These are phyloP conservation scores for Acanthosepion esculentum DNA, from an alignment of 2,888 invertebrate species.

Conservation along the genomic window DNA sequence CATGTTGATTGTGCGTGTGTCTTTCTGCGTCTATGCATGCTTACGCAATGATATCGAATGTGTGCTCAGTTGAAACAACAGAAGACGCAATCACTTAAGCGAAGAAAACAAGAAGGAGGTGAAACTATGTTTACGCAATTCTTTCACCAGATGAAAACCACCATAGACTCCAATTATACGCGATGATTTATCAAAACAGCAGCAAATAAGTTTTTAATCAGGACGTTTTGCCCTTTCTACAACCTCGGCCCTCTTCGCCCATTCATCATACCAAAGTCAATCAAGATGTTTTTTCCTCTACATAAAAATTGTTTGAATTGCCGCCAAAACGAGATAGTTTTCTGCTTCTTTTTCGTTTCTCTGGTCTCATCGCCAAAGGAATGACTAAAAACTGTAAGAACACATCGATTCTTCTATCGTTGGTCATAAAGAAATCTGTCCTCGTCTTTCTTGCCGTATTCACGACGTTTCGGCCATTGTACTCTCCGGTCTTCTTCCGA, in stretches of 20 bases:
- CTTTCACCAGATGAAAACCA: background rate
- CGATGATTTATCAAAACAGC: slow-evolving; percentile 12
- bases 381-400: too few relatives aligned
- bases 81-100: background rate
- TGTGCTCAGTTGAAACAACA: background rate
- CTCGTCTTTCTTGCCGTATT: too few relatives aligned
- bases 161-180: background rate
- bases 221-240: background rate
- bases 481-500: too few relatives aligned
- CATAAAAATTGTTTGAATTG: background rate
- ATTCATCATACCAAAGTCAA: background rate
- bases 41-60: background rate
- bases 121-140: background rate
- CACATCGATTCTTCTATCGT: too few relatives aligned
- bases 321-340: background rate
- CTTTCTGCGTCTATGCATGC: background rate
- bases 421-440: too few relatives aligned
- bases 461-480: too few relatives aligned
- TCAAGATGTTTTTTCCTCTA: background rate
- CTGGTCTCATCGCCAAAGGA: too few relatives aligned
- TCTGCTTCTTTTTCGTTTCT: too few relatives aligned
- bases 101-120: background rate
- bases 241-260: background rate
- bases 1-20: background rate
- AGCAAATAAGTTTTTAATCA: slow-evolving; percentile 33